Evolutionary conservation across 2,113 vertebrate species (phyloP), one percentile per base, ranked within the genome.

Genomic region (Lagopus leucura): DNA sequence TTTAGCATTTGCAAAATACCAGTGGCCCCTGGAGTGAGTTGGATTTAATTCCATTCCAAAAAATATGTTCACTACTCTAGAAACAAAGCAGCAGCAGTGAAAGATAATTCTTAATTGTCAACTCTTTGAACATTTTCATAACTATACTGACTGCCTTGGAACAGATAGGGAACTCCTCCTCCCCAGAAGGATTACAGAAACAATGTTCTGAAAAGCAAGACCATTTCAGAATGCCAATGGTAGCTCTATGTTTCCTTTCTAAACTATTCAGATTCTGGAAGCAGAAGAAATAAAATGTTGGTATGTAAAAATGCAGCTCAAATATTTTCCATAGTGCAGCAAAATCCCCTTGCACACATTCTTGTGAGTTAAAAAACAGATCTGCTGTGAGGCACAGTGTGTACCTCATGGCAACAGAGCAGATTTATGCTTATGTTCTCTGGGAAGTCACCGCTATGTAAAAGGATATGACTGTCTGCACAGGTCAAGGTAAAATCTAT

Each of bases 61-160:
- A 82, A 78, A 82, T 89, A 87, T 25, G 65, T 80, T 48, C 73
- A 30, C 63, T 42, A 84, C 89, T 92, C 82, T 78, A 83, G 86
- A 96, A 96, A 77, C n/a, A 93, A 91, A 87, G 78, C 47, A 89
- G 47, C 50, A 78, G 67, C 55, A 89, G 85, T 57, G 90, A 96
- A 74, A 67, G 83, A 88, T 82, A 88, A 70, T 60, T 93, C 82
- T 15, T 71, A 79, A 63, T 77, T 78, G 76, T 74, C 89, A 94
- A 48, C 24, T 76, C 72, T 83, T 93, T 60, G 73, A 95, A 72
- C 15, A 72, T 60, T 90, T 94, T 84, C 63, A 28, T 75, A 84
- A 58, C 75, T 94, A 84, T 60, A 90, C 25, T 0, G 3, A 94
- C 77, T 87, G 67, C 45, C 90, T 85, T 88, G 55, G 55, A 76